phyloP scores from a whole-genome alignment of 2,113 vertebrate species.

The Mormyrus lacerda region DNA sequence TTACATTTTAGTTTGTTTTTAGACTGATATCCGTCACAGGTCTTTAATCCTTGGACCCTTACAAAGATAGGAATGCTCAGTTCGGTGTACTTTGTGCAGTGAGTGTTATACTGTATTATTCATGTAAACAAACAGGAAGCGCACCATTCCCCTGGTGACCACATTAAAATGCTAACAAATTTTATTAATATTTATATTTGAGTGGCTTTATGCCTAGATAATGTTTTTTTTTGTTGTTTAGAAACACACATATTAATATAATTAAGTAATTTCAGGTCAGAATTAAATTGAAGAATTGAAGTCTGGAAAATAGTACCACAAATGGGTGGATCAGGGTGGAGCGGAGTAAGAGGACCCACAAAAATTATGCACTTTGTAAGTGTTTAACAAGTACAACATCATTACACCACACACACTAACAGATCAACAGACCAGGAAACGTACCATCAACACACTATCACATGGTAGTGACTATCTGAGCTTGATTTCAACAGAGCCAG shows the following conservation, averaged over 20 bases:
- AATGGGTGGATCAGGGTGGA: not conserved
- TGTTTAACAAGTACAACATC: not conserved
- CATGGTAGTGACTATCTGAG: not conserved
- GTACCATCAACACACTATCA: not conserved
- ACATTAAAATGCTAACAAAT: not conserved
- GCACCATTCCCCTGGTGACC: not conserved
- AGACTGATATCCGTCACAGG: not conserved
- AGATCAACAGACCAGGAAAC: not conserved
- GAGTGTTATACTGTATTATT: not conserved
- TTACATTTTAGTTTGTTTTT: not conserved
- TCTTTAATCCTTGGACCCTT: not conserved
- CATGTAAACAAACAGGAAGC: no score
- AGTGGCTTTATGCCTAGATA: not conserved
- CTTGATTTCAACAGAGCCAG: not conserved
- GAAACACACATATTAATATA: not conserved
- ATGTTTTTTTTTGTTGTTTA: not conserved
- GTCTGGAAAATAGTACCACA: not conserved
- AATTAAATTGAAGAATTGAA: not conserved
- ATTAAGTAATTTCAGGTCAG: not conserved
- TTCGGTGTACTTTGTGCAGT: not conserved
- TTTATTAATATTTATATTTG: not conserved
- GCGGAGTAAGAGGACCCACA: not conserved
- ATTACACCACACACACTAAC: not conserved
- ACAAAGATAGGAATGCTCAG: not conserved
- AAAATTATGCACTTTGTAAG: not conserved